Percentiles rank a stretch among this genome's conserved stretches.
phyloP scores from a whole-genome alignment of 2,113 vertebrate genomes.

The Heptranchias perlo region DNA sequence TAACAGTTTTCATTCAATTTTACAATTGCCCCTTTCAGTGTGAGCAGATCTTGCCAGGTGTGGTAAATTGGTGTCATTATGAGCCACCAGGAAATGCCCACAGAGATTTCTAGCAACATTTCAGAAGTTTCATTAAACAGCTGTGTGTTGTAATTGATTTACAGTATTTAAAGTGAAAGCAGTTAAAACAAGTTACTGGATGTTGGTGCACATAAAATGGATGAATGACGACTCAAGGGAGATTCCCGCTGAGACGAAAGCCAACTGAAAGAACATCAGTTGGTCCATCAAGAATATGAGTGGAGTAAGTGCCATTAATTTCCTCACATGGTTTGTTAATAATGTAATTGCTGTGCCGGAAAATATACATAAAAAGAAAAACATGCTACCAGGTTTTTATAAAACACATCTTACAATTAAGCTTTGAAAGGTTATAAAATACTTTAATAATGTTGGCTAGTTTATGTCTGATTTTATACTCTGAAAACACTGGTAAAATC shows the following conservation, averaged over 20 bases:
- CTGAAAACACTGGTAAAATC: not conserved
- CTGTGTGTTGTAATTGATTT: slow-evolving; percentile 67
- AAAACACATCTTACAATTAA: slow-evolving; percentile 7
- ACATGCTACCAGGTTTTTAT: not conserved
- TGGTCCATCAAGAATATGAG: slow-evolving; percentile 55
- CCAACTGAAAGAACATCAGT: slow-evolving; percentile 57
- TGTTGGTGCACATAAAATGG: slow-evolving; percentile 52
- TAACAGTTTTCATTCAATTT: slow-evolving; percentile 61
- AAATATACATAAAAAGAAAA: not conserved
- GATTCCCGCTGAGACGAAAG: slow-evolving; percentile 56
- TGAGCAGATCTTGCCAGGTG: slow-evolving; percentile 62
- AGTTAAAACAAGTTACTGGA: slow-evolving; percentile 57
- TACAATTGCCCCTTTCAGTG: slow-evolving; percentile 59
- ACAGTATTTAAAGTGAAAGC: slow-evolving; percentile 65
- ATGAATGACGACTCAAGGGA: slow-evolving; percentile 59
- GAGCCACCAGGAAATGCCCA: slow-evolving; percentile 67
- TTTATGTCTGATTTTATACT: not conserved
- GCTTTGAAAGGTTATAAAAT: not conserved
- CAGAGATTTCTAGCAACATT: slow-evolving; percentile 57
- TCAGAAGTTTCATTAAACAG: slow-evolving; percentile 64
- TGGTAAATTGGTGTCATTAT: slow-evolving; percentile 69
- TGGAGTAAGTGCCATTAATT: slow-evolving; percentile 65
- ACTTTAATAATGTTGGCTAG: not conserved
- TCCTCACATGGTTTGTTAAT: slow-evolving; percentile 44
- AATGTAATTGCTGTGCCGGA: not conserved